These are phyloP conservation scores for Premnoplex brunnescens DNA, from an alignment of 2,797 vertebrate genomes.

Conservation along the genomic window DNA sequence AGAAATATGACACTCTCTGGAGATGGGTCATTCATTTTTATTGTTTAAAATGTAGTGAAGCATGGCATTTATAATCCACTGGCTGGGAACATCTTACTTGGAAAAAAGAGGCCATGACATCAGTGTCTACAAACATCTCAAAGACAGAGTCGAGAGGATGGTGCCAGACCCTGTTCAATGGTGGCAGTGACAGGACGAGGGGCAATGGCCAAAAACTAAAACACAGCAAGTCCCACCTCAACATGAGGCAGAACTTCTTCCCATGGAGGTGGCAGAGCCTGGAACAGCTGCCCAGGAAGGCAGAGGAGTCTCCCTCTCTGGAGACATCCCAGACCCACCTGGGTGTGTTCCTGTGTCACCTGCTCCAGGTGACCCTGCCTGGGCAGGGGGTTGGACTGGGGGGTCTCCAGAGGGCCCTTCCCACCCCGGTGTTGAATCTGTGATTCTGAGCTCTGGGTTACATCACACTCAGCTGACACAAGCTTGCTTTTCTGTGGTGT, in stretches of 20 bases:
- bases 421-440: accelerated
- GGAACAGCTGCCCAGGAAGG: background rate
- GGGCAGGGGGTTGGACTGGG: background rate
- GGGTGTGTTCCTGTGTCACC: background rate
- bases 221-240: background rate
- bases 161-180: background rate
- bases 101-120: slow-evolving; percentile 18
- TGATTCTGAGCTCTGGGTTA: background rate
- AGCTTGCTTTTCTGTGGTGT: background rate
- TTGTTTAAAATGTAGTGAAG: slow-evolving; percentile 79
- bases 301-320: background rate
- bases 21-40: slow-evolving; percentile 80
- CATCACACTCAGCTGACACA: background rate
- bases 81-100: slow-evolving; percentile 45
- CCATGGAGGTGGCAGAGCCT: background rate
- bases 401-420: background rate
- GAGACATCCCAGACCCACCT: background rate
- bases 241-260: background rate
- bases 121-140: background rate
- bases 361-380: background rate
- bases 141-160: background rate
- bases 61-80: slow-evolving; percentile 74
- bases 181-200: background rate
- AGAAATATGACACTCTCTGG: slow-evolving; percentile 81
- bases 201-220: background rate